Base-by-base conservation (phyloP, 2,888 invertebrate genomes). In the Chymomyza amoena region DNA sequence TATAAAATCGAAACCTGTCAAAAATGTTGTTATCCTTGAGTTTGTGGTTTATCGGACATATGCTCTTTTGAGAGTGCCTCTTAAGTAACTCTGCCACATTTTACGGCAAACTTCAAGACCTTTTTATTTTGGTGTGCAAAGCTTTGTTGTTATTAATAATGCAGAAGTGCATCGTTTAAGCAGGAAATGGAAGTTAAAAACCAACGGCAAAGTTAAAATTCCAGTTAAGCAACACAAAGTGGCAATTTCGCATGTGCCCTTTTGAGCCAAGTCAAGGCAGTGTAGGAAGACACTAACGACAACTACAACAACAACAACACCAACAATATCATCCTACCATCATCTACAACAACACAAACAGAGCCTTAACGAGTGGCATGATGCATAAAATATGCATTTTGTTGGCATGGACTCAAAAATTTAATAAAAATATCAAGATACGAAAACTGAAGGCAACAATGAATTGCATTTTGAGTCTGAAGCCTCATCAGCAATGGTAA, bases 341-440 rank as follows among this genome's bases (percentile, higher is more conserved):
- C 4, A 51, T 16, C 45, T 64, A 18, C 51, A 25, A 28, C 68
- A 62, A 18, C 56, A 16, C 20, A 50, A 20, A 73, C 50, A 36
- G 18, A 39, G 67, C 64, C 79, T 85, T 83, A 87, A 84, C 86
- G 86, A 85, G 81, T 72, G 73, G 71, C 77, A 75, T 70, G 77
- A 73, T 70, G 77, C 84, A 85, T 87, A 73, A 76, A 78, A 80
- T 75, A 80, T 76, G 74, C 77, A 80, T 86, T 87, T 83, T 83
- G 86, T 86, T 77, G 73, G 70, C 66, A 54, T 76, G 66, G 64
- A 71, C 75, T 61, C 32, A 50, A 18, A 25, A 73, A 70, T 78
- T 87, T 87, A 83, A 83, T 83, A 83, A 83, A 83, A 83, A 83
- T 80, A 88, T 83, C 82, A 83, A 78, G 84, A 74, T 70, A 61